Conservation (phyloP, 1,140 invertebrate genomes). For the Lasioglossum baleicum region DNA sequence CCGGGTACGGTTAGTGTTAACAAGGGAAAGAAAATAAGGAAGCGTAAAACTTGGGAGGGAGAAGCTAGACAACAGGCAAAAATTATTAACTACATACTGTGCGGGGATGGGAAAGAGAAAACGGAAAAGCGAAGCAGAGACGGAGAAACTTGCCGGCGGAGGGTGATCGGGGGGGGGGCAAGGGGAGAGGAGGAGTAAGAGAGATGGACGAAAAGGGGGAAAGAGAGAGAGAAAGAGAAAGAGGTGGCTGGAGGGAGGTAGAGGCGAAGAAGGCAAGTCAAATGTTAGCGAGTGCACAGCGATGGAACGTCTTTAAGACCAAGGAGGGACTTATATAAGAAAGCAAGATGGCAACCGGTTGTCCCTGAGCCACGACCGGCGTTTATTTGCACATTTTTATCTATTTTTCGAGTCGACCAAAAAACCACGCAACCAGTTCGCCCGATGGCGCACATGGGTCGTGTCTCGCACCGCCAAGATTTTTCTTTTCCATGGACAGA, state of each 20-base stretch:
- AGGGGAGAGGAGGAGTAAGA: no score
- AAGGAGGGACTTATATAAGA: slow-evolving; percentile 79
- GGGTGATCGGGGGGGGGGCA: no score
- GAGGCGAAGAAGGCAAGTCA: slow-evolving; percentile 63
- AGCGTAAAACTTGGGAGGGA: slow-evolving; percentile 11
- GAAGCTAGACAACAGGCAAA: slow-evolving; percentile 6
- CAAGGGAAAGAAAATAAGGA: neutral
- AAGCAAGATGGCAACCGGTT: slow-evolving; percentile 80
- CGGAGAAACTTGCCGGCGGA: slow-evolving; percentile 8
- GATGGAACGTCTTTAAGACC: slow-evolving; percentile 74
- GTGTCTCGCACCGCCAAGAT: slow-evolving; percentile 41
- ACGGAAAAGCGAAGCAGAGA: slow-evolving; percentile 9
- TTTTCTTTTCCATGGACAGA: slow-evolving; percentile 51
- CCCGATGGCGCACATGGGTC: slow-evolving; percentile 55
- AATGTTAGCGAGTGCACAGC: slow-evolving; percentile 68
- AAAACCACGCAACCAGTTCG: slow-evolving; percentile 70
- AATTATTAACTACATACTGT: slow-evolving; percentile 33
- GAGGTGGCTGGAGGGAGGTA: slow-evolving; percentile 44
- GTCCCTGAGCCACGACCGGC: slow-evolving; percentile 77
- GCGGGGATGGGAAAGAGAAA: slow-evolving; percentile 22
- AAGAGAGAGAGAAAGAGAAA: slow-evolving; percentile 43
- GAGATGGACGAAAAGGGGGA: slow-evolving; percentile 33
- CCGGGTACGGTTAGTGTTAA: no score
- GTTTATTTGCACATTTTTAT: slow-evolving; percentile 80
- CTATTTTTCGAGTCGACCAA: slow-evolving; percentile 77